Conservation (phyloP, 2,888 invertebrate species). For the Boloria selene region DNA sequence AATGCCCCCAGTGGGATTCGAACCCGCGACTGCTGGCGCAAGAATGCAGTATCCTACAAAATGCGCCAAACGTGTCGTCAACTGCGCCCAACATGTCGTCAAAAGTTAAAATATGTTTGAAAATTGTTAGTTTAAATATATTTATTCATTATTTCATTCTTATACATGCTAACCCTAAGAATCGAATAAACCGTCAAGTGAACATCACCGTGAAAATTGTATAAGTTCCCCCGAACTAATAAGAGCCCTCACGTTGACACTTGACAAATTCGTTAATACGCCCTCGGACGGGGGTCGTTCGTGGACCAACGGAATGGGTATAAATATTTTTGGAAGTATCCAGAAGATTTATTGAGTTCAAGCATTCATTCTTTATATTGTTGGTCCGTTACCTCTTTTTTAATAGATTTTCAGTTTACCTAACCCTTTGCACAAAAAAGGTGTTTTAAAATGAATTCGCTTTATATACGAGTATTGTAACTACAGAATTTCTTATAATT, state of each 20-base stretch:
- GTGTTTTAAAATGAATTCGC: too few relatives aligned
- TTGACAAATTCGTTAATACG: constrained; percentile 81
- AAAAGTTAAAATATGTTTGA: too few relatives aligned
- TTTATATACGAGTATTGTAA: too few relatives aligned
- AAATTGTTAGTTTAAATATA: not conserved
- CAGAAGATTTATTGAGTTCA: constrained; percentile 18
- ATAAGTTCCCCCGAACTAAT: constrained; percentile 58
- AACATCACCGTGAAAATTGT: constrained; percentile 54
- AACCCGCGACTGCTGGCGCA: too few relatives aligned
- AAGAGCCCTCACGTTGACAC: constrained; percentile 69
- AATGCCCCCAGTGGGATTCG: too few relatives aligned
- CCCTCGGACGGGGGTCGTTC: constrained; percentile 40
- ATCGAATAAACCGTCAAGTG: constrained; percentile 30
- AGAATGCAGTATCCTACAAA: too few relatives aligned
- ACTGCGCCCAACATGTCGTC: too few relatives aligned
- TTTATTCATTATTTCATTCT: constrained; percentile 3
- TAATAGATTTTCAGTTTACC: too few relatives aligned
- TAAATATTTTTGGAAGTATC: constrained; percentile 28
- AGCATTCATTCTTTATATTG: not conserved
- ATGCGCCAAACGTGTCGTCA: too few relatives aligned
- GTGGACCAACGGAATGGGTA: constrained; percentile 21
- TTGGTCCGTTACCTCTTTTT: not conserved
- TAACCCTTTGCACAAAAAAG: too few relatives aligned
- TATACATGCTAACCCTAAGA: not conserved
- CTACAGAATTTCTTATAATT: too few relatives aligned